Base-by-base conservation (phyloP, 1,140 invertebrate species). In the Listronotus oregonensis region DNA sequence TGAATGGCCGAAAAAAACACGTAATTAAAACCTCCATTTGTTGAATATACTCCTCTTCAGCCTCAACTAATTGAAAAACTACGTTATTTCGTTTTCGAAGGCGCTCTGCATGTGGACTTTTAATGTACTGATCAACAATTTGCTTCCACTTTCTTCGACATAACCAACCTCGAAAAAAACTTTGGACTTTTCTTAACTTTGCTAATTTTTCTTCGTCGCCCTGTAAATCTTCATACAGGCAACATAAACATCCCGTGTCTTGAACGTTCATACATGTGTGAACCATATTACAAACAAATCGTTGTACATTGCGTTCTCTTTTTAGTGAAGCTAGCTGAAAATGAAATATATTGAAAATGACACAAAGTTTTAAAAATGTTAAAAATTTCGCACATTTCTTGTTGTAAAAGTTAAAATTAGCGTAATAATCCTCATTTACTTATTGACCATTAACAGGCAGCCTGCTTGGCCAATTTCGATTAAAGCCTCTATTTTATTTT, bases 131-230 rank as follows among this genome's bases (percentile, higher is more conserved):
- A 68, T 96, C 93, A 1, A 97, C 94, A 58, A 97, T 97, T 77
- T 95, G 93, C 79, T 96, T 96, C 95, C 95, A 97, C 56, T 94
- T 84, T 5, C 94, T 81, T n/a, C 95, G 84, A 78, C 94, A 96
- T 6, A 97, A 79, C 95, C 95, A 97, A 1, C 95, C 94, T 5
- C 94, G 85, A 80, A 96, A 96, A 80, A 97, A 96, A 75, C 93
- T 95, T 80, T 97, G 91, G 18, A 97, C 93, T 84, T 97, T 97
- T 79, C 96, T 95, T 64, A 97, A 96, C 82, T 96, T 96, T 56
- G 85, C 86, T 80, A 88, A 82, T 73, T 95, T 64, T 50, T 64
- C 62, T 31, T 66, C 64, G 18, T 66, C 49, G 14, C 55, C 55
- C 15, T 66, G 55, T 12, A 66, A 37, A 39, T 66, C 49, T 37